Evolutionary conservation across 2,113 vertebrate genomes (phyloP).

Genomic region (Equus przewalskii): DNA sequence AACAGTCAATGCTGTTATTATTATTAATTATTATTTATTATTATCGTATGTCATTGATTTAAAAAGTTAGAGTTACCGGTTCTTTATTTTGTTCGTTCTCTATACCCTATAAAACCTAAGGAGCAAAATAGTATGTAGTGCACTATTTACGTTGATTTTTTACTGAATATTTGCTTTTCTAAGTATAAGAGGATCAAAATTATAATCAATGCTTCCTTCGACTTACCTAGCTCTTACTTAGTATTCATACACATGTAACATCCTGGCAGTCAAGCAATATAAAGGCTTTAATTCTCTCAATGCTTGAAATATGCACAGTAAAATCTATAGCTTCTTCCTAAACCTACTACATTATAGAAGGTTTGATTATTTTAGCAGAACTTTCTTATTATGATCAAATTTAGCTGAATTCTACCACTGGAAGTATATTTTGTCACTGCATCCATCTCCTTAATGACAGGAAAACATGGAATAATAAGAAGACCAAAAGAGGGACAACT

Average conservation of each 20-base stretch:
- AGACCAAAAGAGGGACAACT: background rate
- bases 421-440: background rate
- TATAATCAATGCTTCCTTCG: background rate
- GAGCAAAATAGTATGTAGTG: background rate
- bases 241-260: background rate
- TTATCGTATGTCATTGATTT: background rate
- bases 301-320: background rate
- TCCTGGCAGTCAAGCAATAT: background rate
- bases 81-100: background rate
- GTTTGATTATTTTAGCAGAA: conserved; percentile 24
- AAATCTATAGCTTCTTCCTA: background rate
- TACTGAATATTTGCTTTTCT: background rate
- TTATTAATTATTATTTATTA: background rate
- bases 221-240: background rate
- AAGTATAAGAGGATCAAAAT: conserved; percentile 7
- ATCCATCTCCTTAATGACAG: conserved; percentile 4
- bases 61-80: background rate
- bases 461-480: background rate
- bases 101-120: background rate
- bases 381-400: background rate
- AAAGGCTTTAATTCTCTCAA: conserved; percentile 48
- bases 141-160: background rate
- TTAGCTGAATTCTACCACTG: conserved; percentile 45
- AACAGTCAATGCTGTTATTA: too few species aligned
- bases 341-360: background rate